Conservation (phyloP, 2,113 vertebrate species). For the Spea multiplicata region DNA sequence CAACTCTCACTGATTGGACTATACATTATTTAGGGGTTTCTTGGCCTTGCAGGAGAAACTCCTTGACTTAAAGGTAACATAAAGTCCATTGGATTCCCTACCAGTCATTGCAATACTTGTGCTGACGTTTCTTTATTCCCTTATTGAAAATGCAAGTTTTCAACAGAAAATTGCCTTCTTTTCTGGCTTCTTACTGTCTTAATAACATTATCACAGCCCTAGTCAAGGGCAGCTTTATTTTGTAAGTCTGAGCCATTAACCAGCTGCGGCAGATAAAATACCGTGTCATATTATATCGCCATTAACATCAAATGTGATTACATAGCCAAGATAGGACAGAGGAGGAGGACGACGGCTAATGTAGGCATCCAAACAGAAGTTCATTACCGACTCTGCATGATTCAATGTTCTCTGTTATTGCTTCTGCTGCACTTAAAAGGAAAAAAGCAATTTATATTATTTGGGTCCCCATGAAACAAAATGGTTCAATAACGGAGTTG, state of each 20-base stretch:
- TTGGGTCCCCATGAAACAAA: conserved; percentile 32
- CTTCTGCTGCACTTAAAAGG: conserved; percentile 40
- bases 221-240: conserved; percentile 49
- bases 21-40: no score
- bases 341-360: conserved; percentile 29
- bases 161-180: conserved; percentile 37
- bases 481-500: conserved; percentile 39
- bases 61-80: no score
- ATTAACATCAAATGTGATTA: conserved; percentile 38
- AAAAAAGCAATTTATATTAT: conserved; percentile 38
- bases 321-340: conserved; percentile 41
- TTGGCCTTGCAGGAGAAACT: no score
- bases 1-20: no score
- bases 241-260: conserved; percentile 43
- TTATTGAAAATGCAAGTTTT: conserved; percentile 18
- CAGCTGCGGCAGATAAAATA: conserved; percentile 54
- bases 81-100: background rate
- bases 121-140: background rate
- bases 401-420: conserved; percentile 37
- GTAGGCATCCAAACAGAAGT: conserved; percentile 22
- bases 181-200: conserved; percentile 14
- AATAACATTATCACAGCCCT: conserved; percentile 52
- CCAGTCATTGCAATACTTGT: background rate
- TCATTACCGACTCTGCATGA: conserved; percentile 40
- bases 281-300: conserved; percentile 18